A percentile compares a stretch with the other conserved stretches of the same genome.
Evolutionary conservation across 2,888 invertebrate genomes (phyloP).

Genomic region (Dimorphilus gyrociliatus): DNA sequence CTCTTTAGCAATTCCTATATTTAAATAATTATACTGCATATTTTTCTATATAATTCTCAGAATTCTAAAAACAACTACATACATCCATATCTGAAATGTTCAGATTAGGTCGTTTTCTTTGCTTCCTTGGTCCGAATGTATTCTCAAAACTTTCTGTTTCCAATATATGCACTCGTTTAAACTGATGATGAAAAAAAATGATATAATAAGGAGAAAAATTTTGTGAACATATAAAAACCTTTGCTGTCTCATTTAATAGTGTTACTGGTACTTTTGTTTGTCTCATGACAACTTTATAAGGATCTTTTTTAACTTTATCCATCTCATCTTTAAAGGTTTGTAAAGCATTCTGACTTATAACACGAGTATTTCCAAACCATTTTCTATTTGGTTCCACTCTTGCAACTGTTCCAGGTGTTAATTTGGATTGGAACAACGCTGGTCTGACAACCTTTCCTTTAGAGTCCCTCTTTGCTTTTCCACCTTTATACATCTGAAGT

Average conservation of each 20-base stretch:
- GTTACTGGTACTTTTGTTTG: constrained; percentile 86
- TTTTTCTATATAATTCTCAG: too few relatives aligned
- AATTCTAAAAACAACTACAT: too few relatives aligned
- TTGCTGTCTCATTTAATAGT: constrained; percentile 66
- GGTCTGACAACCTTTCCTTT: constrained; percentile 71
- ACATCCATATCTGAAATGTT: constrained; percentile 55
- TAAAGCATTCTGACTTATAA: constrained; percentile 63
- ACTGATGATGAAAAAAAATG: too few relatives aligned
- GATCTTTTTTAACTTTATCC: constrained; percentile 80
- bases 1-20: constrained; percentile 17
- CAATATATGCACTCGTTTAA: constrained; percentile 75
- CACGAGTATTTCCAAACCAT: constrained; percentile 95
- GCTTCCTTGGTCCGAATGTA: constrained; percentile 86
- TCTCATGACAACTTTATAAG: constrained; percentile 92
- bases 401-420: constrained; percentile 72
- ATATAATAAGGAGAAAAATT: background rate
- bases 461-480: constrained; percentile 79
- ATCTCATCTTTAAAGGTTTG: constrained; percentile 66
- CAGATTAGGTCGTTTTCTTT: constrained; percentile 69
- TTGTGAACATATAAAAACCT: constrained; percentile 22
- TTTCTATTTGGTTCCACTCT: constrained; percentile 91
- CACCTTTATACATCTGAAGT: constrained; percentile 93
- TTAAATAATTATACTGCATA: too few relatives aligned
- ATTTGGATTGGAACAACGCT: constrained; percentile 83
- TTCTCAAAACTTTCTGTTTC: constrained; percentile 86